These are phyloP conservation scores for Galerucella pusilla DNA, from an alignment of 2,888 invertebrate species.

Conservation along the genomic window DNA sequence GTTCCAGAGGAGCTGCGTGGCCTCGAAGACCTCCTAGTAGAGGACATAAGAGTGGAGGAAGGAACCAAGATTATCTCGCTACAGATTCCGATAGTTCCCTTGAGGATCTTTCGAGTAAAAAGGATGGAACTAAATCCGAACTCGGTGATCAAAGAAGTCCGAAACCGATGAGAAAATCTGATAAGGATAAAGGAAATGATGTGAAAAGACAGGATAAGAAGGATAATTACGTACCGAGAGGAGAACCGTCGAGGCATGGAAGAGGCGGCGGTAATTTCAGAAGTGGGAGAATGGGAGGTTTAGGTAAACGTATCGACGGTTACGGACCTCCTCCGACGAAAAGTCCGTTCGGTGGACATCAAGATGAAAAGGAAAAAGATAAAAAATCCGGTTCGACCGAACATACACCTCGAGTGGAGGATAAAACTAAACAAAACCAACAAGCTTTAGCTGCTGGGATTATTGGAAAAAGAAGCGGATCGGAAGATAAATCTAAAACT, in stretches of 20 bases:
- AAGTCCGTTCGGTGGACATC: constrained; percentile 74
- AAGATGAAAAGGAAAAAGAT: constrained; percentile 59
- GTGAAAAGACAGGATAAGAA: constrained; percentile 58
- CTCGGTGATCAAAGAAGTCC: constrained; percentile 44
- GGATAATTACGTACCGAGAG: constrained; percentile 82
- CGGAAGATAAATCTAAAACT: constrained; percentile 56
- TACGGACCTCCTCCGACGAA: constrained; percentile 86
- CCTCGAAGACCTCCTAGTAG: constrained; percentile 44
- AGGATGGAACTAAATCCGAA: constrained; percentile 62
- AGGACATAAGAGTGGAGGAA: constrained; percentile 44
- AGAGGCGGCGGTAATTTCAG: constrained; percentile 70
- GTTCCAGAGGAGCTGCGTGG: constrained; percentile 38
- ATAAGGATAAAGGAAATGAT: constrained; percentile 52
- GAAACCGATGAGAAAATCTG: constrained; percentile 45
- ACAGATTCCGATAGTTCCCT: constrained; percentile 83
- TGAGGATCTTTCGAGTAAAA: constrained; percentile 68
- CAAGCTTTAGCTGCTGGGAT: constrained; percentile 77
- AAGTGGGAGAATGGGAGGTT: constrained; percentile 62
- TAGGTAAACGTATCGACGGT: constrained; percentile 75
- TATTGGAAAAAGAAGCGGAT: constrained; percentile 52
- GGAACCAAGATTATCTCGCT: constrained; percentile 67
- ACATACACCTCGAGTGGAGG: constrained; percentile 63
- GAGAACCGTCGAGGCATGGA: constrained; percentile 89
- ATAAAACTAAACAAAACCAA: constrained; percentile 76
- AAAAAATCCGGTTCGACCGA: constrained; percentile 50